phyloP scores from a whole-genome alignment of 2,797 vertebrate genomes.

The Poeciliopsis infans region DNA sequence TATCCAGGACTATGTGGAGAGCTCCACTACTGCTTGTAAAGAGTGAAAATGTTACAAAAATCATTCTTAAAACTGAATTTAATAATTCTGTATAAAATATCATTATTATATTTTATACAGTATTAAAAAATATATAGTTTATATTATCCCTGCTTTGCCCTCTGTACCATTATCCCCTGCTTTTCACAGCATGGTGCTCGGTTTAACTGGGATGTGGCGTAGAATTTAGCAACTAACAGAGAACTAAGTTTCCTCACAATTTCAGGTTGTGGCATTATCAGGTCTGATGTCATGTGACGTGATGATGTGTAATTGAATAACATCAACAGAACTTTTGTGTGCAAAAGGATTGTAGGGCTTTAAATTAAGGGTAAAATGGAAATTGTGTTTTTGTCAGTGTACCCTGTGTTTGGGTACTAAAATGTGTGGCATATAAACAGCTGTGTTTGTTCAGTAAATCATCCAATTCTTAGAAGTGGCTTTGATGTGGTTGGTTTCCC shows the following conservation, averaged over 20 bases:
- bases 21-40: not conserved
- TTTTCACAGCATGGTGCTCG: constrained; percentile 76
- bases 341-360: constrained; percentile 9
- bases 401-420: constrained; percentile 11
- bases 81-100: not conserved
- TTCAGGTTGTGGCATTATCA: constrained; percentile 42
- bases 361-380: constrained; percentile 20
- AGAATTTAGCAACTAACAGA: constrained; percentile 75
- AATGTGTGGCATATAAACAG: constrained; percentile 45
- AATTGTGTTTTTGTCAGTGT: constrained; percentile 25
- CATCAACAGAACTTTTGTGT: constrained; percentile 49
- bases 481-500: constrained; percentile 16
- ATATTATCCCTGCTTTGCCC: constrained; percentile 20
- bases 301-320: constrained; percentile 58
- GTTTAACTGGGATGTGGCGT: constrained; percentile 72
- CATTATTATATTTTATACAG: too few species aligned
- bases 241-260: constrained; percentile 66
- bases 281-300: constrained; percentile 60
- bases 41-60: not conserved
- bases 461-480: constrained; percentile 28
- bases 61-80: not conserved
- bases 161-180: constrained; percentile 68
- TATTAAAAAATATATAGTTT: too few species aligned
- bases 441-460: constrained; percentile 28
- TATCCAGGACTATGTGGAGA: not conserved